phyloP scores from a whole-genome alignment of 2,113 vertebrate species.

The Catharus minimus region DNA sequence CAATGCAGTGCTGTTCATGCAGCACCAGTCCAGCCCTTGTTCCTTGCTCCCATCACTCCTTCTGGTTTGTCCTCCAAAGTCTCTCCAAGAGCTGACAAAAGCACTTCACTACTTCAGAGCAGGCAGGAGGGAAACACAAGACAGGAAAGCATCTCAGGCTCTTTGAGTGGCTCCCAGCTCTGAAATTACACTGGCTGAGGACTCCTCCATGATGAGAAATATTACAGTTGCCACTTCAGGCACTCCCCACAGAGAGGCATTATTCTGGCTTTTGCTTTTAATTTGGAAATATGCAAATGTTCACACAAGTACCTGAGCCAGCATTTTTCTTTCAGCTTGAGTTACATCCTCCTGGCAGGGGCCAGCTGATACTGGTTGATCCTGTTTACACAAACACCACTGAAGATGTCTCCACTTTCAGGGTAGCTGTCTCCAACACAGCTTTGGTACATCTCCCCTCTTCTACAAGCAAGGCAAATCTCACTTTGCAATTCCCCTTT shows the following conservation, averaged over 20 bases:
- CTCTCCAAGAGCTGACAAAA: background rate
- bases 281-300: background rate
- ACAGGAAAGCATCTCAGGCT: background rate
- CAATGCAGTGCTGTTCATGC: background rate
- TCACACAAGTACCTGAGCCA: background rate
- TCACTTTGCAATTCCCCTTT: background rate
- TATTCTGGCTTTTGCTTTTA: background rate
- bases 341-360: fast-evolving
- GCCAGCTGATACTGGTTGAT: fast-evolving
- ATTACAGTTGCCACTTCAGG: background rate
- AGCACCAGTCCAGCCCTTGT: background rate
- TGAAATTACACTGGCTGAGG: background rate
- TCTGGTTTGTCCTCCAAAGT: background rate
- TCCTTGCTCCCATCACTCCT: background rate
- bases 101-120: background rate
- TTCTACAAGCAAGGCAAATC: background rate
- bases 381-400: background rate
- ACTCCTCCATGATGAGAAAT: background rate
- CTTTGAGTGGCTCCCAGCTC: background rate
- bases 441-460: background rate
- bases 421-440: background rate
- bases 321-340: background rate
- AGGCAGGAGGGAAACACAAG: background rate
- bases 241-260: background rate
- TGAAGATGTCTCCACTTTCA: background rate